phyloP scores from a whole-genome alignment of 64 coral and sea anemone species.

The Actinia equina region DNA sequence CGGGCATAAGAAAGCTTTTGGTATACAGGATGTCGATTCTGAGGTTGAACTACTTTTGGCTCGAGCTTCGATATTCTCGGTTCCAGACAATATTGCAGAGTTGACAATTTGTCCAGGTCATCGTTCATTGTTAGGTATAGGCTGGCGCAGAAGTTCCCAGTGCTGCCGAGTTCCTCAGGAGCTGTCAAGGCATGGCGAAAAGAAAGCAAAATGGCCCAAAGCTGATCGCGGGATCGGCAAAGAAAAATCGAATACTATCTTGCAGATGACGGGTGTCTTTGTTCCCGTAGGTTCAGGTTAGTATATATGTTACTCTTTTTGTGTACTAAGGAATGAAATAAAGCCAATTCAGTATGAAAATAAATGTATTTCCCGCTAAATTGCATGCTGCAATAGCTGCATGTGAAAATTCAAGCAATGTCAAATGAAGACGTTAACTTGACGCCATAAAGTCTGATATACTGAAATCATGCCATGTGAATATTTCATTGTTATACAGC shows the following conservation, averaged over 20 bases:
- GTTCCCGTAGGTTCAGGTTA: slow-evolving; percentile 55
- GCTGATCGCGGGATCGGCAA: slow-evolving; percentile 50
- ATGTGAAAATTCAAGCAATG: too few relatives aligned
- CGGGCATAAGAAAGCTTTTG: slow-evolving; percentile 1
- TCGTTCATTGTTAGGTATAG: slow-evolving; percentile 38
- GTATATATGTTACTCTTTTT: not conserved
- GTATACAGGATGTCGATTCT: not conserved
- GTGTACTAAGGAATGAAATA: too few relatives aligned
- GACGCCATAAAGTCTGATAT: too few relatives aligned
- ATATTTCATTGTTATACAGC: too few relatives aligned
- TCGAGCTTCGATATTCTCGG: not conserved
- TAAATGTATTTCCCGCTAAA: too few relatives aligned
- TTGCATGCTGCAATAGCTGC: too few relatives aligned
- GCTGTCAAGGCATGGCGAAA: slow-evolving; percentile 16
- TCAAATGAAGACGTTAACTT: too few relatives aligned
- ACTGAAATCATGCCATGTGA: too few relatives aligned
- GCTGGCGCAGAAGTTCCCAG: slow-evolving; percentile 43
- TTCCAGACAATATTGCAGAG: too few relatives aligned
- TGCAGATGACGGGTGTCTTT: slow-evolving; percentile 39
- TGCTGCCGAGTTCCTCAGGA: slow-evolving; percentile 43
- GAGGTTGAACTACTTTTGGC: slow-evolving; percentile 13
- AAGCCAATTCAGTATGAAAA: too few relatives aligned
- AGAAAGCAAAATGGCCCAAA: slow-evolving; percentile 28
- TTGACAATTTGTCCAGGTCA: too few relatives aligned
- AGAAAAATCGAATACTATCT: slow-evolving; percentile 43